phyloP scores from a whole-genome alignment of 2,888 invertebrate genomes.

The Parthenolecanium corni region DNA sequence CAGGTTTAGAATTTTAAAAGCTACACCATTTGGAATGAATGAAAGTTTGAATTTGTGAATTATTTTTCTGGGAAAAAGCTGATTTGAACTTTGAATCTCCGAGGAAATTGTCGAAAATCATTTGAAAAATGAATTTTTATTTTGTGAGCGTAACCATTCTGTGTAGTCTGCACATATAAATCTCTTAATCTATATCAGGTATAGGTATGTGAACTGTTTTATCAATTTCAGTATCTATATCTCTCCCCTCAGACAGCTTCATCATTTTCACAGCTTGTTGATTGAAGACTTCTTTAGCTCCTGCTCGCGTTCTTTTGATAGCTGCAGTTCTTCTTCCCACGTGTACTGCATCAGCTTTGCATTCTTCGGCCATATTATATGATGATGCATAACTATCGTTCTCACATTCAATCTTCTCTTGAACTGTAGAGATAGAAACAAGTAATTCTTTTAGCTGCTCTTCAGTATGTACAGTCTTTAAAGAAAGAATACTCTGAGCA shows the following conservation, averaged over 20 bases:
- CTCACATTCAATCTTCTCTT: neutral
- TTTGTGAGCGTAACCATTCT: conserved; percentile 37
- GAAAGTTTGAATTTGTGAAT: too few relatives aligned
- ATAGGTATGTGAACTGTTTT: conserved; percentile 10
- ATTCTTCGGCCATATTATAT: too few relatives aligned
- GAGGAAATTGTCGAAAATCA: too few relatives aligned
- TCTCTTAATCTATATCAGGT: conserved; percentile 9
- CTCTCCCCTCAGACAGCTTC: neutral
- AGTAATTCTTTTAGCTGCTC: conserved; percentile 18
- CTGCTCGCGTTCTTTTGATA: conserved; percentile 1
- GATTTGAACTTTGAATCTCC: too few relatives aligned
- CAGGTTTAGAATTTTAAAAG: too few relatives aligned
- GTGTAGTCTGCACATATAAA: too few relatives aligned
- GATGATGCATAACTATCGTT: neutral
- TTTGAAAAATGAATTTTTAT: too few relatives aligned
- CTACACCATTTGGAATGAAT: too few relatives aligned
- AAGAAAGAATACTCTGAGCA: conserved; percentile 5
- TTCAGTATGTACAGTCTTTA: conserved; percentile 26
- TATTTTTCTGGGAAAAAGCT: too few relatives aligned
- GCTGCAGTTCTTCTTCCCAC: neutral
- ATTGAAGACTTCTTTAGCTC: neutral
- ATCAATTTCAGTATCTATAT: neutral
- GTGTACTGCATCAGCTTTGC: neutral
- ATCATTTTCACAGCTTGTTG: neutral
- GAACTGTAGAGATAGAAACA: neutral